A percentile compares a stretch with the other conserved stretches of the same genome.
These are phyloP conservation scores for Tadarida brasiliensis DNA, from an alignment of 2,797 vertebrate genomes.

Conservation along the genomic window DNA sequence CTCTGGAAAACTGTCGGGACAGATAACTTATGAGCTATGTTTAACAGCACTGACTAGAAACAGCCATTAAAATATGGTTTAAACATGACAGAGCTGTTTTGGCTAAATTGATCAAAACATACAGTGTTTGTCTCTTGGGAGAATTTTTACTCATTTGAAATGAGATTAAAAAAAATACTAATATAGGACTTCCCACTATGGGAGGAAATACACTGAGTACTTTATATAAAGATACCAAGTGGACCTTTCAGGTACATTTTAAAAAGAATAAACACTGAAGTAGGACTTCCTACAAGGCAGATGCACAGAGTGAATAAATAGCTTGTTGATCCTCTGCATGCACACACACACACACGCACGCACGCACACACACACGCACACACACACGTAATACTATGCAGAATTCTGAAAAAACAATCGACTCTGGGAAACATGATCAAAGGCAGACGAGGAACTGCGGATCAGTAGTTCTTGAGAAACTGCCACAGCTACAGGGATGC, in stretches of 20 bases:
- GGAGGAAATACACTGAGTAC: background rate
- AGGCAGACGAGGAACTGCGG: background rate
- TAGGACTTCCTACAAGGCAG: background rate
- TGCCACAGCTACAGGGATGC: background rate
- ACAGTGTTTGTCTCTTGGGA: background rate
- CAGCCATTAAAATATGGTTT: background rate
- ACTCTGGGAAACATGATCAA: background rate
- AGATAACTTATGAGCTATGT: slow-evolving; percentile 41
- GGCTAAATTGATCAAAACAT: slow-evolving; percentile 61
- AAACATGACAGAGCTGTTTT: slow-evolving; percentile 34
- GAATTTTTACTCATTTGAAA: background rate
- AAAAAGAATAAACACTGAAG: background rate
- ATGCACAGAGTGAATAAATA: background rate
- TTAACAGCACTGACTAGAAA: slow-evolving; percentile 48
- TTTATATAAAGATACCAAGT: background rate
- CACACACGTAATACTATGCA: background rate
- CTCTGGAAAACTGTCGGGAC: slow-evolving; percentile 30
- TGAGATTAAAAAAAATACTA: background rate
- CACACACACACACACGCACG: background rate
- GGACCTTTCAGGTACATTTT: background rate
- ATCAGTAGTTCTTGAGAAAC: background rate
- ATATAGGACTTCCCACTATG: background rate
- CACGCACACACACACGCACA: background rate
- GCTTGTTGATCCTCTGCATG: background rate
- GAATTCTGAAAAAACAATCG: background rate